phyloP scores from a whole-genome alignment of 2,888 invertebrate genomes.

The Cantharis rustica region DNA sequence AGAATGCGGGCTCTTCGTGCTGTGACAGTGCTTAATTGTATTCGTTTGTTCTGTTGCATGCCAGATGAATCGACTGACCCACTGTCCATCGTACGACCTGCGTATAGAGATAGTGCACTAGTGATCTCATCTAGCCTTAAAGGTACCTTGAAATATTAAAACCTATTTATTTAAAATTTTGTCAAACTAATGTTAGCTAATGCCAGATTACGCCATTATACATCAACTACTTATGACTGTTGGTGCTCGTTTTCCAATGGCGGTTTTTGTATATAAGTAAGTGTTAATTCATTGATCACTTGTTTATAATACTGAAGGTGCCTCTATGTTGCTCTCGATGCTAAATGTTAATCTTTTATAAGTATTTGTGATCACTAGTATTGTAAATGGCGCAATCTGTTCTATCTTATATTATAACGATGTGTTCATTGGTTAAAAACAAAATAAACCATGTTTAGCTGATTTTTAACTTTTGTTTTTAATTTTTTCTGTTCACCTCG shows the following conservation, averaged over 20 bases:
- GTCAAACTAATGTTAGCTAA: conserved; percentile 48
- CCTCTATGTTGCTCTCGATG: conserved; percentile 22
- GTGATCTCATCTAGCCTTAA: conserved; percentile 58
- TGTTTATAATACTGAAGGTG: conserved; percentile 21
- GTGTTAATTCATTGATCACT: conserved; percentile 19
- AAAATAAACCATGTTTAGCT: conserved; percentile 49
- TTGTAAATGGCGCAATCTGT: conserved; percentile 54
- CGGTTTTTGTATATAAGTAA: conserved; percentile 33
- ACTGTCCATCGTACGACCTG: conserved; percentile 47
- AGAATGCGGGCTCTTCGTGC: conserved; percentile 40
- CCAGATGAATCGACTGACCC: conserved; percentile 33
- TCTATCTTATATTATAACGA: conserved; percentile 51
- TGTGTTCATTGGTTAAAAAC: conserved; percentile 57
- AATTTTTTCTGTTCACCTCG: background rate
- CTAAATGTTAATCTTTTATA: conserved; percentile 18
- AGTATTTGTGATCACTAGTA: conserved; percentile 36
- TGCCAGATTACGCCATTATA: conserved; percentile 54
- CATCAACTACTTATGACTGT: conserved; percentile 52
- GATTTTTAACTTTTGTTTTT: conserved; percentile 3
- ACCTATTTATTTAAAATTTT: conserved; percentile 48
- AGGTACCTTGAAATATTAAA: conserved; percentile 54
- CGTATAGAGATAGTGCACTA: conserved; percentile 54
- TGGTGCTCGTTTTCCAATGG: conserved; percentile 46
- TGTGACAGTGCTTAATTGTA: conserved; percentile 44
- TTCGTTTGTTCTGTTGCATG: conserved; percentile 40